Percentiles rank a stretch among this genome's conserved stretches.
phyloP scores from a whole-genome alignment of 2,113 vertebrate genomes.

The Myiagra hebetior region DNA sequence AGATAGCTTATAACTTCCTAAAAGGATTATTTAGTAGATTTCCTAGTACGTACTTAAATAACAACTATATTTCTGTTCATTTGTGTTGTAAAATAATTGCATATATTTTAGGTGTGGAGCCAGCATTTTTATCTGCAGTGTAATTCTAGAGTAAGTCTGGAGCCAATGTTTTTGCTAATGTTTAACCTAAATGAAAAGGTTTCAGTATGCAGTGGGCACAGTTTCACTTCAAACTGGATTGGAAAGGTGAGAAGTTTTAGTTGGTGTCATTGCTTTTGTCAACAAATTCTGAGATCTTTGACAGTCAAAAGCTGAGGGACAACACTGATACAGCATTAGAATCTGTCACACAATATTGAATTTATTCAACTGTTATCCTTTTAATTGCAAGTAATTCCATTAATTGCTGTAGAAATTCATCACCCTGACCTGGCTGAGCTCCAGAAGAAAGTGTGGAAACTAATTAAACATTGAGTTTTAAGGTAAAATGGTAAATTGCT shows the following conservation, averaged over 20 bases:
- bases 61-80: background rate
- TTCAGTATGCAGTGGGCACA: background rate
- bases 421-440: conserved; percentile 39
- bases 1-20: background rate
- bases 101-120: background rate
- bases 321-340: background rate
- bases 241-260: background rate
- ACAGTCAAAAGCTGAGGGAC: background rate
- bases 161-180: background rate
- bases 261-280: background rate
- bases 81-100: background rate
- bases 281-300: background rate
- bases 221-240: background rate
- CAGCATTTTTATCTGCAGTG: background rate
- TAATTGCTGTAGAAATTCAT: conserved; percentile 61
- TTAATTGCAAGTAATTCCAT: conserved; percentile 57
- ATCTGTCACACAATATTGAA: background rate
- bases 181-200: background rate
- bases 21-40: background rate
- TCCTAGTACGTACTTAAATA: background rate
- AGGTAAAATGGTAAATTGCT: conserved; percentile 57
- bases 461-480: conserved; percentile 70
- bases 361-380: conserved; percentile 24
- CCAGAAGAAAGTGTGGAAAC: conserved; percentile 61
- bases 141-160: background rate